Percentiles rank a stretch among this genome's conserved stretches.
phyloP scores from a whole-genome alignment of 2,113 vertebrate genomes.

The Platichthys flesus region DNA sequence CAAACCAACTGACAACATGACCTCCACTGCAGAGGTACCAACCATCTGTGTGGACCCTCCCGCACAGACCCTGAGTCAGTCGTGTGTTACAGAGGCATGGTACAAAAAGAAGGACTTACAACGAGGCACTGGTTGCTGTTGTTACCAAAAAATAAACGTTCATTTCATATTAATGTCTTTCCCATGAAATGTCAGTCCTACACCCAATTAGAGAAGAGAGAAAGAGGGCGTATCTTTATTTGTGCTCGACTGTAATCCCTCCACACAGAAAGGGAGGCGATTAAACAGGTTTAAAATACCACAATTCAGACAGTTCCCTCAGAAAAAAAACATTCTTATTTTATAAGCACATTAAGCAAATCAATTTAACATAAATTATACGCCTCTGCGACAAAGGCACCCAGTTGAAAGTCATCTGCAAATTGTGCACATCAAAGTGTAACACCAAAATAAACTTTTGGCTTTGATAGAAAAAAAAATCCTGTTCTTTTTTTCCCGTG shows the following conservation, averaged over 20 bases:
- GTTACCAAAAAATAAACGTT: slow-evolving; percentile 67
- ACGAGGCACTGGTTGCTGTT: slow-evolving; percentile 15
- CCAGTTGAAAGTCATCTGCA: slow-evolving; percentile 83
- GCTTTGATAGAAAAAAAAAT: slow-evolving; percentile 65
- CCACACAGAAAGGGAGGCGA: slow-evolving; percentile 79
- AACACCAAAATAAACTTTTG: slow-evolving; percentile 82
- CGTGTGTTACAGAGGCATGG: background rate
- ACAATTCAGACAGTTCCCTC: slow-evolving; percentile 79
- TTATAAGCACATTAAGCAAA: slow-evolving; percentile 87
- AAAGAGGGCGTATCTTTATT: slow-evolving; percentile 77
- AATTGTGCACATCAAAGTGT: slow-evolving; percentile 85
- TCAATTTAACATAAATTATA: slow-evolving; percentile 90
- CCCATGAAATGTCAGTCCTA: slow-evolving; percentile 66
- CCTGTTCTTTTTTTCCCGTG: background rate
- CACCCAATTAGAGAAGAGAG: slow-evolving; percentile 72
- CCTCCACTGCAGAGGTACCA: background rate
- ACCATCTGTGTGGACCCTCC: background rate
- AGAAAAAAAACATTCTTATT: slow-evolving; percentile 77
- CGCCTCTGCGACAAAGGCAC: slow-evolving; percentile 80
- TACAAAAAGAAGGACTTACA: slow-evolving; percentile 5
- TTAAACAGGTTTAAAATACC: slow-evolving; percentile 86
- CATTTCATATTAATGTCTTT: slow-evolving; percentile 74
- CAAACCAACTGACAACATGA: background rate
- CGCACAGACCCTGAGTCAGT: background rate
- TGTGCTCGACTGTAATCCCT: slow-evolving; percentile 79